Evolutionary conservation across 2,113 vertebrate genomes (phyloP).

Genomic region (Leucopsar rothschildi): DNA sequence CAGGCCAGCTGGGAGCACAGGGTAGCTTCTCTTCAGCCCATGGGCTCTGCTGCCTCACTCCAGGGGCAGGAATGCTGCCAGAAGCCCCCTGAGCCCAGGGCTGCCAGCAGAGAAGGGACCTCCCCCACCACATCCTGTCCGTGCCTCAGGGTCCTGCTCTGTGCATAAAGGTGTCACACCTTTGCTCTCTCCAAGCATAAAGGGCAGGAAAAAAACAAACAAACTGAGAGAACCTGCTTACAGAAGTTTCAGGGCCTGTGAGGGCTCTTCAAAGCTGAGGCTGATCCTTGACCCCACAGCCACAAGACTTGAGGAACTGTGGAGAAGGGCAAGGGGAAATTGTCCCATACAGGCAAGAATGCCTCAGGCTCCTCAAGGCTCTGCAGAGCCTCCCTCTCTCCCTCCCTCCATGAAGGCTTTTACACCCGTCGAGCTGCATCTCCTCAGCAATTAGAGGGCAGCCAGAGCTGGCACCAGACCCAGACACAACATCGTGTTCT

Average conservation of each 20-base stretch:
- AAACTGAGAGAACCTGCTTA: neutral
- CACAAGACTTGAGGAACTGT: rapidly evolving
- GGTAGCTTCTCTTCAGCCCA: neutral
- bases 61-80: neutral
- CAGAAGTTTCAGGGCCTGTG: rapidly evolving
- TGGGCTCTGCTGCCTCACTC: rapidly evolving
- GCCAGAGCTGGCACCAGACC: neutral
- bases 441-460: neutral
- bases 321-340: rapidly evolving
- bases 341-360: rapidly evolving
- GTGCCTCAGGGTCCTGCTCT: rapidly evolving
- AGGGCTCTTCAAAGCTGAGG: rapidly evolving
- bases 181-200: rapidly evolving
- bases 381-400: neutral
- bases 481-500: rapidly evolving
- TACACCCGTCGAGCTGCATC: neutral
- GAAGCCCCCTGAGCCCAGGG: neutral
- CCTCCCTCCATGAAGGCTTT: rapidly evolving
- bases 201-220: neutral
- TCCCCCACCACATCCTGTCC: rapidly evolving
- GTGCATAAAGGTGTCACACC: neutral
- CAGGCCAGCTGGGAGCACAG: rapidly evolving
- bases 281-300: neutral
- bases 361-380: rapidly evolving
- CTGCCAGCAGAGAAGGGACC: neutral